phyloP scores from a whole-genome alignment of 2,888 invertebrate species.

The Pristionchus entomophagus region DNA sequence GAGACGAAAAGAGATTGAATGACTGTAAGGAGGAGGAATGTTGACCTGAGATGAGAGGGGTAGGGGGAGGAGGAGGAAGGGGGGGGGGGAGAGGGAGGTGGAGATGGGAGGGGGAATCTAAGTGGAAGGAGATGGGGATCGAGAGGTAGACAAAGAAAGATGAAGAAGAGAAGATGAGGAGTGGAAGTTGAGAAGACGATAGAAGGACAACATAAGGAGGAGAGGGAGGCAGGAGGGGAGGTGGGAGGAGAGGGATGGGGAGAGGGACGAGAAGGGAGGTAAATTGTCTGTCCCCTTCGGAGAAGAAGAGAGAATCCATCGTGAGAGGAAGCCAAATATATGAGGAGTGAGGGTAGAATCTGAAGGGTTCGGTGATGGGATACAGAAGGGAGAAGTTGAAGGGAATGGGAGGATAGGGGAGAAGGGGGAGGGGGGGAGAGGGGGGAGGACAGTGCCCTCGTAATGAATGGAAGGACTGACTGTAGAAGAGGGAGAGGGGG shows the following conservation, averaged over 20 bases:
- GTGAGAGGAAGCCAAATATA: conserved; percentile 45
- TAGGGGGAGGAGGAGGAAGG: neutral
- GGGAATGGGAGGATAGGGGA: neutral
- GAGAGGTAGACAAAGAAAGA: conserved; percentile 8
- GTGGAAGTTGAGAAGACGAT: conserved; percentile 22
- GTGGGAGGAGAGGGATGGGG: neutral
- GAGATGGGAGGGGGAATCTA: neutral
- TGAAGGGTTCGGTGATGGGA: conserved; percentile 2
- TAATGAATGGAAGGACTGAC: conserved; percentile 6
- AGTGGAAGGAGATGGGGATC: conserved; percentile 6
- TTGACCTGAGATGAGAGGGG: conserved; percentile 38
- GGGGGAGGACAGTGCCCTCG: neutral
- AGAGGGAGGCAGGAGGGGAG: neutral
- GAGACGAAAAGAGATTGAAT: neutral
- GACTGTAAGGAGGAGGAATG: conserved; percentile 4
- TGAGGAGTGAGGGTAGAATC: conserved; percentile 19
- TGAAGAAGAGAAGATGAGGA: conserved; percentile 7
- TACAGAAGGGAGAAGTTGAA: neutral
- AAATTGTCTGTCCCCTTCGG: conserved; percentile 21
- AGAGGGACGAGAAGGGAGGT: neutral
- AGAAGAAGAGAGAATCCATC: conserved; percentile 39
- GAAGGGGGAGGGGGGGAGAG: neutral
- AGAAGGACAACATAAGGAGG: conserved; percentile 9
- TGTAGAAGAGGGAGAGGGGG: conserved; percentile 10
- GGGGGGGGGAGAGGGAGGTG: neutral